Conservation (phyloP, 2,797 vertebrate species). For the Zenarchopterus dispar region DNA sequence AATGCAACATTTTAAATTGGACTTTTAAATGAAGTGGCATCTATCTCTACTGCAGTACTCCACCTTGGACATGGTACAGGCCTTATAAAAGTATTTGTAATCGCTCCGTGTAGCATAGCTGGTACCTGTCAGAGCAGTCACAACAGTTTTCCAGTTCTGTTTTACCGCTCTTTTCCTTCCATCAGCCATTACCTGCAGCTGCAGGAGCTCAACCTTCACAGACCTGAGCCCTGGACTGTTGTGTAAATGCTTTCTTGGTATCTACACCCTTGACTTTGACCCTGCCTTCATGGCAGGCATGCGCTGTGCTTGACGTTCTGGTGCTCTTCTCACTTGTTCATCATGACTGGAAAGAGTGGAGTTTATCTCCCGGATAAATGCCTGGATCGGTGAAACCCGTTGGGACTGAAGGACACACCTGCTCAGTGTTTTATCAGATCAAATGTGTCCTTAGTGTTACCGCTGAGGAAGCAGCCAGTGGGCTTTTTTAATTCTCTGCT, state of each 20-base stretch:
- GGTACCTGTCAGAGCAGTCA: slow-evolving; percentile 7
- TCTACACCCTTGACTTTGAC: slow-evolving; percentile 51
- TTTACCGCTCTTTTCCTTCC: slow-evolving; percentile 40
- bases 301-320: slow-evolving; percentile 19
- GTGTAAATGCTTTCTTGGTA: slow-evolving; percentile 38
- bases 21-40: slow-evolving; percentile 33
- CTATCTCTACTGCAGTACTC: background rate
- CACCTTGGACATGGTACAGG: slow-evolving; percentile 2
- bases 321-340: slow-evolving; percentile 47
- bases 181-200: slow-evolving; percentile 45
- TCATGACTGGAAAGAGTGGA: slow-evolving; percentile 26
- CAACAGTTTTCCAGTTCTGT: slow-evolving; percentile 20
- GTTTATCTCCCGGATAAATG: slow-evolving; percentile 52
- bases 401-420: slow-evolving; percentile 29
- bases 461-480: slow-evolving; percentile 23
- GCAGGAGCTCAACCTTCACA: slow-evolving; percentile 46
- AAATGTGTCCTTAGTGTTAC: slow-evolving; percentile 47
- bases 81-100: slow-evolving; percentile 21
- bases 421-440: slow-evolving; percentile 51
- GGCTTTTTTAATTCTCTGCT: slow-evolving; percentile 38
- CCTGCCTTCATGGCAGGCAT: slow-evolving; percentile 23
- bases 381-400: slow-evolving; percentile 32
- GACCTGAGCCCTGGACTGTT: slow-evolving; percentile 46
- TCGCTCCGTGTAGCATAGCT: background rate
- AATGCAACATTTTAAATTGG: slow-evolving; percentile 40